Conservation (phyloP, 37 sponge, comb jelly and placozoan species). For the Diacarnus erythraeanus region DNA sequence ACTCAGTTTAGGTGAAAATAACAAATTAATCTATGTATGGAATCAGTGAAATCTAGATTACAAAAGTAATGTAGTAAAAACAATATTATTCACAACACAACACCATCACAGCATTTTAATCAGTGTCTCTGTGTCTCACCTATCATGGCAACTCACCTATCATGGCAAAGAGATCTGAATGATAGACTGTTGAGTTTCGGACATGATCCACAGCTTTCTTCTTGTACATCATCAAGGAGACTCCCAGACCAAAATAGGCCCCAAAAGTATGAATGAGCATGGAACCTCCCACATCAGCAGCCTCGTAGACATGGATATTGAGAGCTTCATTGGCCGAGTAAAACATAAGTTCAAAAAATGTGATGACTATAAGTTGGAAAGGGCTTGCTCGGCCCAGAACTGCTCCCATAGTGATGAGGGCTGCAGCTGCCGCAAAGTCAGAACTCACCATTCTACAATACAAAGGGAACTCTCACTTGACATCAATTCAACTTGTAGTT, state of each 20-base stretch:
- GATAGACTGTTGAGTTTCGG: constrained; percentile 62
- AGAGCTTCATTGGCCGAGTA: constrained; percentile 81
- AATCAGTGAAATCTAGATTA: too few species aligned
- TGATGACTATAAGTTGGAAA: constrained; percentile 82
- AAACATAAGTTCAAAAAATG: constrained; percentile 85
- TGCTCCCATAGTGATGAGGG: constrained; percentile 92
- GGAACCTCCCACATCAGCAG: constrained; percentile 93
- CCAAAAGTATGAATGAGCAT: constrained; percentile 94
- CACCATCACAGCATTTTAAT: background rate
- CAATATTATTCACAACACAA: background rate
- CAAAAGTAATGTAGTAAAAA: too few species aligned
- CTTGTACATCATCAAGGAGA: constrained; percentile 64
- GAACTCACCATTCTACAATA: constrained; percentile 82
- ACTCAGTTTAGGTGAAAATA: too few species aligned
- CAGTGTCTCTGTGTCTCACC: too few species aligned
- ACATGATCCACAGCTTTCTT: constrained; percentile 62
- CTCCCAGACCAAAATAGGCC: constrained; percentile 93
- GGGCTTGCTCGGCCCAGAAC: constrained; percentile 83
- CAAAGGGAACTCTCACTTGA: too few species aligned
- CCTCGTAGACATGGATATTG: constrained; percentile 59
- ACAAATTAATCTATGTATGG: too few species aligned
- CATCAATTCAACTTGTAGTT: too few species aligned
- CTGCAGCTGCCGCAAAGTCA: constrained; percentile 91
- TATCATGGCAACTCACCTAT: constrained; percentile 60
- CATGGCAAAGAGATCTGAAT: constrained; percentile 92